Evolutionary conservation across 2,888 invertebrate genomes (phyloP), one percentile per base, ranked within the genome.

Genomic region (Drosophila subsilvestris): DNA sequence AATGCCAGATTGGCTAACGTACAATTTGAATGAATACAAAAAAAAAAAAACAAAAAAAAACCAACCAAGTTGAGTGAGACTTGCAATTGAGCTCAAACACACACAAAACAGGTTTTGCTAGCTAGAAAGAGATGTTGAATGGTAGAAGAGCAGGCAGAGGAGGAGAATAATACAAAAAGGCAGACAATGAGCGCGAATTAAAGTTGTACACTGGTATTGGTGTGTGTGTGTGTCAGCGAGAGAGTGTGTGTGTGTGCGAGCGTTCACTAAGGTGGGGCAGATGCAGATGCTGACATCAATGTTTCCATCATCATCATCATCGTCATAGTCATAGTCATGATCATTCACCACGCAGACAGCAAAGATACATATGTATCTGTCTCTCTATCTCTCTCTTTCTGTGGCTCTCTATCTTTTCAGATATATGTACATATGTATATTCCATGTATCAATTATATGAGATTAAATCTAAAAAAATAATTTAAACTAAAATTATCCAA

Each of bases 251-350:
- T 22, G 59, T 14, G 32, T 37, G 37, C 7, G 37, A 45, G 57
- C 51, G 68, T 50, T 22, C 69, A 73, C 75, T 73, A 79, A 82
- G 84, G 82, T 84, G 84, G 81, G 82, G 82, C 84, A 78, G 66
- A 51, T 67, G 63, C 22, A 22, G 22, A 22, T 22, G 22, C 66
- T 68, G 58, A 81, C 81, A 80, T 80, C 80, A 75, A 67, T 58
- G 66, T 71, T 54, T 66, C 22, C 22, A 22, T 22, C 65, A 70
- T 59, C 76, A 65, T 65, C 70, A 59, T 44, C 53, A 10, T 7
- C 76, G 62, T 65, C 70, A 59, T 44, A 49, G 6, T 7, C 10
- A 14, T 14, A 18, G 66, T 48, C 37, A 55, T 49, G 29, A 37
- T 37, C 37, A 37, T 37, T 37, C 37, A n/a, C 37, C 37, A 37